Evolutionary conservation across 2,888 invertebrate genomes (phyloP), one percentile per base, ranked within the genome.

Genomic region (Chrysotoxum bicinctum): DNA sequence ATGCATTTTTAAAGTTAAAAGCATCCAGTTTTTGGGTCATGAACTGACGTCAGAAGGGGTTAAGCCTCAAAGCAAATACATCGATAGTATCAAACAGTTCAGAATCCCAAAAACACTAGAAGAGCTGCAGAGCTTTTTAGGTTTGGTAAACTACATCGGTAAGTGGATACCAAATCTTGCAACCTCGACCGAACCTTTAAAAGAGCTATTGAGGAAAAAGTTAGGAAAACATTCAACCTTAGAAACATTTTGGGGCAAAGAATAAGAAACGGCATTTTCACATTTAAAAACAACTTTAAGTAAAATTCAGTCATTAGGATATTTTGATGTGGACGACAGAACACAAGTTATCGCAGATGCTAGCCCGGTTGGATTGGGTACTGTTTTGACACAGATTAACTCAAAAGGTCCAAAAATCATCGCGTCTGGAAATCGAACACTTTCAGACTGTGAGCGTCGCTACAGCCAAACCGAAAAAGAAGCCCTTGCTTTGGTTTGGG

Each of bases 331-430:
- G 21, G 48, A 87, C 0, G 88, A 87, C 7, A 83, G 70, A 32
- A 90, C 90, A 12, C 88, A 88, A 48, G 87, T 91, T 0, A 76
- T 89, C n/a, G 89, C 89, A 1, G 90, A 91, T 75, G 90, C 90
- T 16, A 90, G 89, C 30, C 89, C 90, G 0, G 89, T 90, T 1
- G 90, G 87, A 2, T 50, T 90, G 10, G 90, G 90, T 1, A 89
- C 87, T 5, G 88, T 68, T 3, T 43, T 70, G 26, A 56, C 10
- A 16, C 40, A 56, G 35, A 37, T 56, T 1, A 58, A 72, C 10
- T 43, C 45, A 3, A 43, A 56, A 8, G 26, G 54, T 26, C 70
- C 43, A 1, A 72, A 32, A 45, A 54, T 72, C 12, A 35, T 89
- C 88, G 56, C 90, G 5, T 85, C 89, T 89, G 74, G 86, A 52